Conservation (phyloP, 2,113 vertebrate genomes). For the Centropus bengalensis region DNA sequence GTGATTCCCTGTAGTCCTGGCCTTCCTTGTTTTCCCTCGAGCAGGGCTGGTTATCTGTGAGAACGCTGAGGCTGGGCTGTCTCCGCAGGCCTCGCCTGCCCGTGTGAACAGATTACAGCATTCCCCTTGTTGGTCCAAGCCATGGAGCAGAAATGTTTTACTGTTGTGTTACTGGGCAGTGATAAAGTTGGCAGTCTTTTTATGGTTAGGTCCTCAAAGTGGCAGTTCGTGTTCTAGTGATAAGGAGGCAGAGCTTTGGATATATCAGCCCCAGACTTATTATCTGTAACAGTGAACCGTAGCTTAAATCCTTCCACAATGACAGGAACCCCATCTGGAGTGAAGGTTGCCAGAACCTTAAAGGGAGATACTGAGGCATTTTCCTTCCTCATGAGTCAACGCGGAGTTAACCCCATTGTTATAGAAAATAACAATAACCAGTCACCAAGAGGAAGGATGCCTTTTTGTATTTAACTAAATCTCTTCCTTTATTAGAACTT, state of each 20-base stretch:
- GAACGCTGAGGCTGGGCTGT: conserved; percentile 68
- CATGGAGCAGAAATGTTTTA: conserved; percentile 18
- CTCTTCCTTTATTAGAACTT: neutral
- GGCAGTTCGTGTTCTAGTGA: conserved; percentile 62
- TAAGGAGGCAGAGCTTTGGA: conserved; percentile 74
- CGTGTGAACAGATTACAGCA: conserved; percentile 79
- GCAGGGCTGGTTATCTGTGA: conserved; percentile 63
- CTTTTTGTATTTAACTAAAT: conserved; percentile 22
- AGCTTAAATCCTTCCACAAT: conserved; percentile 57
- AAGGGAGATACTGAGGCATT: conserved; percentile 48
- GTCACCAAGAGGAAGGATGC: neutral
- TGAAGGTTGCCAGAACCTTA: conserved; percentile 72
- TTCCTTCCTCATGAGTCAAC: conserved; percentile 57
- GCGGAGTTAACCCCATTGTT: conserved; percentile 59
- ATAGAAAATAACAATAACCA: neutral
- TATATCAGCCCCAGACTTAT: conserved; percentile 39
- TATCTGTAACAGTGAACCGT: conserved; percentile 65
- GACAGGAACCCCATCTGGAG: conserved; percentile 70
- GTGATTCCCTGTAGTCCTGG: neutral
- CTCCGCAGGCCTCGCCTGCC: conserved; percentile 63
- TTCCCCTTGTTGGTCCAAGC: conserved; percentile 73
- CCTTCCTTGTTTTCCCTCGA: neutral
- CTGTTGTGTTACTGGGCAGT: conserved; percentile 27
- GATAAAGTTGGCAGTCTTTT: conserved; percentile 75
- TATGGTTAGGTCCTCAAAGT: conserved; percentile 72